These are phyloP conservation scores for Ashinkailepas kermadecensis DNA, from an alignment of 2,888 invertebrate species.

Conservation along the genomic window DNA sequence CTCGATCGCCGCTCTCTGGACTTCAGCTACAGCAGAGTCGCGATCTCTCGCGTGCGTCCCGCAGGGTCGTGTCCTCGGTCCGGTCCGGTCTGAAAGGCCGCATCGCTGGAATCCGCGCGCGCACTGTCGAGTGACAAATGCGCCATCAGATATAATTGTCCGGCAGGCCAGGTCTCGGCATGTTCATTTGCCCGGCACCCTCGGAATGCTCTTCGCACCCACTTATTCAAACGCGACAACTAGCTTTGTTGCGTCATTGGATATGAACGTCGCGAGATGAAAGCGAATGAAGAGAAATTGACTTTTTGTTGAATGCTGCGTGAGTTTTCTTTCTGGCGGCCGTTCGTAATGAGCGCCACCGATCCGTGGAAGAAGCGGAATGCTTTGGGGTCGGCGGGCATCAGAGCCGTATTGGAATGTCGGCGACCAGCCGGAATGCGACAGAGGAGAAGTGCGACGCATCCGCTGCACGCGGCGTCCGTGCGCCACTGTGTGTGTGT, in stretches of 20 bases:
- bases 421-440: background rate
- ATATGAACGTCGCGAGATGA: slow-evolving; percentile 9
- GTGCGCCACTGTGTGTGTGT: background rate
- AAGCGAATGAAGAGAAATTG: slow-evolving; percentile 19
- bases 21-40: no score
- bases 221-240: slow-evolving; percentile 15
- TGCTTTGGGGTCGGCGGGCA: background rate
- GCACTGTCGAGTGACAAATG: background rate
- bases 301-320: slow-evolving; percentile 20
- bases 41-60: no score
- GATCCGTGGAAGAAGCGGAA: background rate
- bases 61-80: no score
- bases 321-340: slow-evolving; percentile 1
- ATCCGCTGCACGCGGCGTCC: background rate
- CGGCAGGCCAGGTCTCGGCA: background rate
- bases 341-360: background rate
- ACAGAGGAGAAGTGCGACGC: background rate
- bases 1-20: no score
- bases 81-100: background rate
- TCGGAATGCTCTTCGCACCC: slow-evolving; percentile 20
- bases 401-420: background rate
- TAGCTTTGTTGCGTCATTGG: slow-evolving; percentile 10
- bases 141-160: slow-evolving; percentile 20
- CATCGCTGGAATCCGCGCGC: background rate
- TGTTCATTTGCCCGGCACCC: slow-evolving; percentile 10